Evolutionary conservation across 1,140 invertebrate species (phyloP), one percentile per base, ranked within the genome.

Genomic region (Polypedilum vanderplanki): DNA sequence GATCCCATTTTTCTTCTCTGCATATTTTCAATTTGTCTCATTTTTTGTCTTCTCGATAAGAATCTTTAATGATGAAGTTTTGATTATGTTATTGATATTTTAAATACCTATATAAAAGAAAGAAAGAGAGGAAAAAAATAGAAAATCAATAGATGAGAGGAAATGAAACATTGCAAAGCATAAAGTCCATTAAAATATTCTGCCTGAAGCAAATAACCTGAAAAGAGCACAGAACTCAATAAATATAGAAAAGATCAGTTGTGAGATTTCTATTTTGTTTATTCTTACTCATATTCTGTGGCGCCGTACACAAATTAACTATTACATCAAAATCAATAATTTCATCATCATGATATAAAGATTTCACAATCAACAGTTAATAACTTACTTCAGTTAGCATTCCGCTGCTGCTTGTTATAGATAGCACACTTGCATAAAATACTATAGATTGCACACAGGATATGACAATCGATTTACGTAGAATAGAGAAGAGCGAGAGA

Each of bases 271-370:
- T 1, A 33, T 33, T 33, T n/a, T 33, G 5, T 33, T 33, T 33
- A 33, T 33, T 33, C 24, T 33, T 33, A 5, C 24, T 33, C 24
- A 5, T n/a, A 33, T 33, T 33, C 24, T 33, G 2, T 70, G 65
- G 65, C 65, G 65, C 65, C 65, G 18, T 22, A 20, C 20, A 18
- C 20, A 18, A 70, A 22, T 22, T 20, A 70, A 70, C 8, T n/a
- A n/a, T 70, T 18, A 70, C 65, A 70, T 70, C 15, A 70, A 70
- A 70, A 70, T 70, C 20, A 57, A 70, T 70, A 70, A 70, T 70
- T 70, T 70, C n/a, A 57, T 46, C 9, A 46, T 70, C 17, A n/a
- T 12, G 10, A 17, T 17, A 57, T 57, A 3, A 7, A 15, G 46
- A 17, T 20, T 10, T 70, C 17, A 70, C 17, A 70, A 70, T 70